Evolutionary conservation across 2,113 vertebrate species (phyloP).

Genomic region (Zonotrichia leucophrys): DNA sequence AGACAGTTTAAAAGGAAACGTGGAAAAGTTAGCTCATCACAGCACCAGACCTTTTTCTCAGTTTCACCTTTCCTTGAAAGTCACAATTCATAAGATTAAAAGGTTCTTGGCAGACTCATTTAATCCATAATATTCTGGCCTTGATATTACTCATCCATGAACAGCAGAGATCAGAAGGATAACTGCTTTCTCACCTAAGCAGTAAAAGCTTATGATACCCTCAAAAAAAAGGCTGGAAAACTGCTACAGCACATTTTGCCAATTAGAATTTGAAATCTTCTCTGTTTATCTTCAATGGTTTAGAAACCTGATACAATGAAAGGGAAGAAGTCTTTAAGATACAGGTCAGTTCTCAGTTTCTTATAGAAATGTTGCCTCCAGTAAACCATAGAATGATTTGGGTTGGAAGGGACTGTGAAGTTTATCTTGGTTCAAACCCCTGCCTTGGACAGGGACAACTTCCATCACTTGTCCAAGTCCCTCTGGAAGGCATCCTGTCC

Average conservation of each 20-base stretch:
- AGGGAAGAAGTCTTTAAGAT: background rate
- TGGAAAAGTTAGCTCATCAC: background rate
- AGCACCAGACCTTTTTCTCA: background rate
- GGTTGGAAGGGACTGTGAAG: background rate
- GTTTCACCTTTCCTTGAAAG: background rate
- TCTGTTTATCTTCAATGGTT: background rate
- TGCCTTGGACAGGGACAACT: background rate
- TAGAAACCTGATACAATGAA: background rate
- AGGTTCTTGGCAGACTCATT: background rate
- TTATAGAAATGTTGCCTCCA: background rate
- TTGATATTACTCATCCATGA: background rate
- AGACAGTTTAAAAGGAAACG: background rate
- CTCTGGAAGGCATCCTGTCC: background rate
- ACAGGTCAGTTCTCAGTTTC: background rate
- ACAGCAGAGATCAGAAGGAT: background rate
- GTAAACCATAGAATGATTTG: background rate
- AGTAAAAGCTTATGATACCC: background rate
- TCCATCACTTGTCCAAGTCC: too few relatives aligned
- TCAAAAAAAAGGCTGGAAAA: background rate
- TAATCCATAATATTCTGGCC: background rate
- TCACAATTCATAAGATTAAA: background rate
- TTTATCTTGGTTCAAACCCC: background rate
- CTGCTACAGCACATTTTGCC: background rate
- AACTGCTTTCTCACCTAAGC: background rate
- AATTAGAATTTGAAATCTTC: background rate